These are phyloP conservation scores for Macaria notata DNA, from an alignment of 2,888 invertebrate genomes.

Conservation along the genomic window DNA sequence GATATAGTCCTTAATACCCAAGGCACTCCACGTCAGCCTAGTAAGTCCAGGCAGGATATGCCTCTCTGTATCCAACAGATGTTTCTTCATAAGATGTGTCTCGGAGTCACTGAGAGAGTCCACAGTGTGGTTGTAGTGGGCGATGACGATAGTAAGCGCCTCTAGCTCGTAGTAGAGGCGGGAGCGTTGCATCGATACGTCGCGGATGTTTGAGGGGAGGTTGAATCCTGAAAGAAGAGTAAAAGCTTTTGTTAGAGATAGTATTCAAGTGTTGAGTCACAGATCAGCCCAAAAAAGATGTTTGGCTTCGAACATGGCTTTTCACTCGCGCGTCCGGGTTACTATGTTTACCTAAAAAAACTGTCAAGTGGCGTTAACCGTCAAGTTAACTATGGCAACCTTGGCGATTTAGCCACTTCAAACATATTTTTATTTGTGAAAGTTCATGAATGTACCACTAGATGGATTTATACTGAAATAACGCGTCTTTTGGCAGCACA, in stretches of 20 bases:
- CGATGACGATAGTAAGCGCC: conserved; percentile 81
- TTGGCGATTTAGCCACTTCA: no score
- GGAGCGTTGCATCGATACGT: conserved; percentile 83
- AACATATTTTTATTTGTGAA: no score
- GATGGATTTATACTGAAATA: no score
- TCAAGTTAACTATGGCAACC: no score
- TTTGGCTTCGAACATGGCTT: no score
- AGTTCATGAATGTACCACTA: no score
- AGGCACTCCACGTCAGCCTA: conserved; percentile 92
- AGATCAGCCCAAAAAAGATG: no score
- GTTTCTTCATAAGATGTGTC: conserved; percentile 86
- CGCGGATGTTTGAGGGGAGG: conserved; percentile 74
- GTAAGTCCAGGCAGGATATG: conserved; percentile 91
- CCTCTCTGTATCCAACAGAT: conserved; percentile 87
- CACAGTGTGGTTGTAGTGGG: conserved; percentile 85
- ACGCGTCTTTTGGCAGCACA: no score
- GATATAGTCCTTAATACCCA: conserved; percentile 89
- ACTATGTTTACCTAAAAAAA: no score
- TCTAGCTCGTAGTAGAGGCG: conserved; percentile 86
- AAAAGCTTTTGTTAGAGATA: background rate
- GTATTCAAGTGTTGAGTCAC: no score
- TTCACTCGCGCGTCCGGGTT: no score
- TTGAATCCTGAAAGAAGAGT: conserved; percentile 53
- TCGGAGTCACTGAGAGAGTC: conserved; percentile 87
- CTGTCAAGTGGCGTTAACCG: no score